These are phyloP conservation scores for Plodia interpunctella DNA, from an alignment of 1,140 invertebrate genomes.

Conservation along the genomic window DNA sequence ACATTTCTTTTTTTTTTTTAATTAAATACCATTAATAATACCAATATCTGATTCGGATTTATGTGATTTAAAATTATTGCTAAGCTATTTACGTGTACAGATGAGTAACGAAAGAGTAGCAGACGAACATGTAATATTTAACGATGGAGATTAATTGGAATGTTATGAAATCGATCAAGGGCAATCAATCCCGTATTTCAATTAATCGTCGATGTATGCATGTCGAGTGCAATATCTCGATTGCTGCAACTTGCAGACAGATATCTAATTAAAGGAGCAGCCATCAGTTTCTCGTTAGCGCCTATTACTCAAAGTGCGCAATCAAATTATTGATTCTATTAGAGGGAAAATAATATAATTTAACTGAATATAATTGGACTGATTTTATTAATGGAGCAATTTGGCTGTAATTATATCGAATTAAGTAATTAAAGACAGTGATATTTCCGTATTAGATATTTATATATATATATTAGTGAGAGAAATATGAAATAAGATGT, in stretches of 20 bases:
- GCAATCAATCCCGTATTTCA: conserved; percentile 37
- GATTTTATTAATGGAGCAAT: neutral
- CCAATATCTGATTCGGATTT: no score
- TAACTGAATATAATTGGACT: neutral
- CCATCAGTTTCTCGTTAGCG: conserved; percentile 33
- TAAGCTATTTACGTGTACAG: no score
- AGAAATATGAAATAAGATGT: no score
- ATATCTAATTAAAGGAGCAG: conserved; percentile 59
- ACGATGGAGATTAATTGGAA: conserved; percentile 14
- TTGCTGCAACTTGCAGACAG: conserved; percentile 52
- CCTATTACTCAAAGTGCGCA: conserved; percentile 7
- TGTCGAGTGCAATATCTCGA: conserved; percentile 36
- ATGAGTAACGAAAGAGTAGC: no score
- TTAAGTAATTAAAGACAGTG: conserved; percentile 15
- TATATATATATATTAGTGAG: no score
- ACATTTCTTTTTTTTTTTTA: no score
- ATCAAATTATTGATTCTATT: neutral
- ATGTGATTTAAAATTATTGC: no score
- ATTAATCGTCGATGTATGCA: conserved; percentile 35
- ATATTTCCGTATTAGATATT: conserved; percentile 10
- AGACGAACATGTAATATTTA: neutral
- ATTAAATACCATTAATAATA: no score
- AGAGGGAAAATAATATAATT: neutral
- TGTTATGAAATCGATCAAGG: conserved; percentile 32
- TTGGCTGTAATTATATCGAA: conserved; percentile 15